Percentiles rank a stretch among this genome's conserved stretches.
These are phyloP conservation scores for Xestoiulus laeticollis DNA, from an alignment of 2,888 invertebrate genomes.

Conservation along the genomic window DNA sequence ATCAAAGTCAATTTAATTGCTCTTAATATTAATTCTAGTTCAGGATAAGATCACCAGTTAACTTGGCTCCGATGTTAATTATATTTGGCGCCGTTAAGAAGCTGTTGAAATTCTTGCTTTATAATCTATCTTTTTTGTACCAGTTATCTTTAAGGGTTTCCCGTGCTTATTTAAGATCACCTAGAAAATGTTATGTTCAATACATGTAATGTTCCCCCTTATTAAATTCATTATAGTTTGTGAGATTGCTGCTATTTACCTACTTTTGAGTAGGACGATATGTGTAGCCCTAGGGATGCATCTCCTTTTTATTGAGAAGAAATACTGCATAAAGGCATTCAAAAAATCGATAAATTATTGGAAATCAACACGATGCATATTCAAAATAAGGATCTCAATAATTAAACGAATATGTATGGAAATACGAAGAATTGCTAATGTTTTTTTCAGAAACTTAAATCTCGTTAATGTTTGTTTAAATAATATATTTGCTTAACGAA, in stretches of 20 bases:
- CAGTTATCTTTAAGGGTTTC: background rate
- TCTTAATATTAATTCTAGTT: background rate
- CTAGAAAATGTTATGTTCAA: background rate
- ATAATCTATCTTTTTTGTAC: background rate
- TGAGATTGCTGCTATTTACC: background rate
- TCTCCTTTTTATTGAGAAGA: background rate
- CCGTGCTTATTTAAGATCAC: background rate
- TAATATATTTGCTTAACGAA: background rate
- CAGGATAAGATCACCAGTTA: background rate
- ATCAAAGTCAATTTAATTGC: conserved; percentile 35
- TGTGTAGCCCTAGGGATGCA: background rate
- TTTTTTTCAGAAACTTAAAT: background rate
- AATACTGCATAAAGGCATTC: background rate
- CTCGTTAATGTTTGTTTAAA: background rate
- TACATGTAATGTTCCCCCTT: background rate
- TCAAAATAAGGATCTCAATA: background rate
- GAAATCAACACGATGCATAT: background rate
- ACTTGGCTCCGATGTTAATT: background rate
- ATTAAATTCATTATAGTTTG: background rate
- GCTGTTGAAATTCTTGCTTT: background rate
- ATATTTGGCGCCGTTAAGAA: background rate
- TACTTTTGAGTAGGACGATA: background rate
- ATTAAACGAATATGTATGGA: background rate
- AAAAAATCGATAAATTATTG: background rate
- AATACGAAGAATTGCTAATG: background rate